Conservation (phyloP, 2,797 vertebrate genomes). For the Phalanger gymnotis region DNA sequence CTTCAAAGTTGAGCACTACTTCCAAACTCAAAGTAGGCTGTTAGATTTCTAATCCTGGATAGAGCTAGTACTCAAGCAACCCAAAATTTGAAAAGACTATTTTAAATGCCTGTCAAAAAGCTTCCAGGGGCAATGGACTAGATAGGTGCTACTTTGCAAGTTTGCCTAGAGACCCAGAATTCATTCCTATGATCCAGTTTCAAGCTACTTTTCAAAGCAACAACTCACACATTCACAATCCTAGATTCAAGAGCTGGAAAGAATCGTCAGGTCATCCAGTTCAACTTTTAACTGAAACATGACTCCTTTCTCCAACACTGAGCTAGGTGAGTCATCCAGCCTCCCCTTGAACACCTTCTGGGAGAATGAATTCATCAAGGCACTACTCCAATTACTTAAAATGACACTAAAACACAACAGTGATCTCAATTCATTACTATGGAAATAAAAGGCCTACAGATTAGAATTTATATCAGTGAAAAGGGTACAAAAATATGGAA, state of each 20-base stretch:
- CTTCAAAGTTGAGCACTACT: neutral
- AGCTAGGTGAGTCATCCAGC: neutral
- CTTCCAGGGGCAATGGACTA: neutral
- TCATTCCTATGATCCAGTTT: neutral
- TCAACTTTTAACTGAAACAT: neutral
- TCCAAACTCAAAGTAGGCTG: neutral
- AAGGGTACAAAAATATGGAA: neutral
- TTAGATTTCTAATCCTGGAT: neutral
- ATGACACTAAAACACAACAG: neutral
- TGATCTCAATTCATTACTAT: neutral
- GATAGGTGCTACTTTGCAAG: neutral
- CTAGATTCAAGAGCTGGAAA: neutral
- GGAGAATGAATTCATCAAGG: neutral
- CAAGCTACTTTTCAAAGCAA: neutral
- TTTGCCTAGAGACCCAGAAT: slow-evolving; percentile 14
- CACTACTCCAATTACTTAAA: neutral
- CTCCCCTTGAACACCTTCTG: neutral
- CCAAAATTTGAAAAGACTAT: neutral
- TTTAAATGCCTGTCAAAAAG: neutral
- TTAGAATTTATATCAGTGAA: neutral
- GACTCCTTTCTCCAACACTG: neutral
- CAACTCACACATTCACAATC: slow-evolving; percentile 25
- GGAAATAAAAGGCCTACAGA: slow-evolving; percentile 9
- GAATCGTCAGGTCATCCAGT: neutral
- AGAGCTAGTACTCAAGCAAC: neutral